These are phyloP conservation scores for Phortica magna DNA, from an alignment of 2,888 invertebrate genomes.

Conservation along the genomic window DNA sequence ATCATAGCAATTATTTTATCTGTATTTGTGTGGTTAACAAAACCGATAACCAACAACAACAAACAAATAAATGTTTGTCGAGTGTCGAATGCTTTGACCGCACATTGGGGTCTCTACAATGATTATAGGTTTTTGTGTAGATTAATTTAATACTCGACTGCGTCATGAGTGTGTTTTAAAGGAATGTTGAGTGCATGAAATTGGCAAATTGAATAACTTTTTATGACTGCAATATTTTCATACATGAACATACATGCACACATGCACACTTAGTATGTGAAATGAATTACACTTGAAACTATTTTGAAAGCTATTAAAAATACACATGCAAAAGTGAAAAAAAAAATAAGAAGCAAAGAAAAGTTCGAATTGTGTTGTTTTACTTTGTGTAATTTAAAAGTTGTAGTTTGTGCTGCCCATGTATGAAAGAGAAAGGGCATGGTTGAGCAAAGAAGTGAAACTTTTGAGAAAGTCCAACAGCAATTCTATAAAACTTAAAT, in stretches of 20 bases:
- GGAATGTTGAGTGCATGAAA: neutral
- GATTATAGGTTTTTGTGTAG: neutral
- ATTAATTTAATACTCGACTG: neutral
- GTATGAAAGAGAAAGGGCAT: neutral
- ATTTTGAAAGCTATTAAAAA: neutral
- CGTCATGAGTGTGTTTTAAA: neutral
- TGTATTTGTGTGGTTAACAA: neutral
- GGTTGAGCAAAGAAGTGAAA: neutral
- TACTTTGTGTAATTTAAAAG: neutral
- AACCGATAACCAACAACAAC: neutral
- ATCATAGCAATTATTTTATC: neutral
- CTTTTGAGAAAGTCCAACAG: constrained; percentile 25
- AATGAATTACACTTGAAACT: neutral
- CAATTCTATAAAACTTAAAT: constrained; percentile 42
- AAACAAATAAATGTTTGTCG: neutral
- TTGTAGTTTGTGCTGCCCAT: neutral
- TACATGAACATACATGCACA: neutral
- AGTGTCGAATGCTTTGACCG: neutral
- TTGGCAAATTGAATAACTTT: neutral
- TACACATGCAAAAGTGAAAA: neutral
- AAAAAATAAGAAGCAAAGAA: neutral
- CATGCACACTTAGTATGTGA: neutral
- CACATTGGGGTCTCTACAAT: neutral
- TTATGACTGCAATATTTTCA: neutral
- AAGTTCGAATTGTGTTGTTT: neutral